Evolutionary conservation across 2,113 vertebrate species (phyloP).

Genomic region (Nothobranchius kuhntae): DNA sequence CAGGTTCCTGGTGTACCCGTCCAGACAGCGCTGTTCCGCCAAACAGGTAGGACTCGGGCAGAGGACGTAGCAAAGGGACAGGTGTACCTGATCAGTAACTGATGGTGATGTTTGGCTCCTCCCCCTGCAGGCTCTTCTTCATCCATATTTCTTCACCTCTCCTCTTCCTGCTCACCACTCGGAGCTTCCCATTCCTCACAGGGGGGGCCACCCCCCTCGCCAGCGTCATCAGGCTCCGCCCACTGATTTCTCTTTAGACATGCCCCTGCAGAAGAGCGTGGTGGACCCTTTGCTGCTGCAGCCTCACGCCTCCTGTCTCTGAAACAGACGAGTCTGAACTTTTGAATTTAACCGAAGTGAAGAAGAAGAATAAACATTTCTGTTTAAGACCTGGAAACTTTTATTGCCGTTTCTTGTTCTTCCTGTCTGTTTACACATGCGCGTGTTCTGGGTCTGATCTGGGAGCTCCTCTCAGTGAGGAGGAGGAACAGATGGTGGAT

Average conservation of each 20-base stretch:
- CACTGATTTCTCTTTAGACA: slow-evolving; percentile 82
- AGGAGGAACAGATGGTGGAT: no score
- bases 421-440: no score
- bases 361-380: no score
- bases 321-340: not conserved
- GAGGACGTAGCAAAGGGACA: no score
- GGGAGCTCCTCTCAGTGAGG: no score
- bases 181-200: slow-evolving; percentile 86
- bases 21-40: slow-evolving; percentile 80
- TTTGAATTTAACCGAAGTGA: no score
- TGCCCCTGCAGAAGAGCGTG: slow-evolving; percentile 81
- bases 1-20: slow-evolving; percentile 86
- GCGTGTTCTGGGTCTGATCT: no score
- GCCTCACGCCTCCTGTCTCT: slow-evolving; percentile 61
- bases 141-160: slow-evolving; percentile 87
- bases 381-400: no score
- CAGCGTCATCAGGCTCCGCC: slow-evolving; percentile 78
- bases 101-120: not conserved
- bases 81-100: not conserved
- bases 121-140: slow-evolving; percentile 84
- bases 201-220: slow-evolving; percentile 72
- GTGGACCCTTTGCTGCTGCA: slow-evolving; percentile 79
- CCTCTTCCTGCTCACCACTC: slow-evolving; percentile 89
- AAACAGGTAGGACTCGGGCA: slow-evolving; percentile 72
- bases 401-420: no score